Evolutionary conservation across 2,797 vertebrate genomes (phyloP).

Genomic region (Myotis pilosus): DNA sequence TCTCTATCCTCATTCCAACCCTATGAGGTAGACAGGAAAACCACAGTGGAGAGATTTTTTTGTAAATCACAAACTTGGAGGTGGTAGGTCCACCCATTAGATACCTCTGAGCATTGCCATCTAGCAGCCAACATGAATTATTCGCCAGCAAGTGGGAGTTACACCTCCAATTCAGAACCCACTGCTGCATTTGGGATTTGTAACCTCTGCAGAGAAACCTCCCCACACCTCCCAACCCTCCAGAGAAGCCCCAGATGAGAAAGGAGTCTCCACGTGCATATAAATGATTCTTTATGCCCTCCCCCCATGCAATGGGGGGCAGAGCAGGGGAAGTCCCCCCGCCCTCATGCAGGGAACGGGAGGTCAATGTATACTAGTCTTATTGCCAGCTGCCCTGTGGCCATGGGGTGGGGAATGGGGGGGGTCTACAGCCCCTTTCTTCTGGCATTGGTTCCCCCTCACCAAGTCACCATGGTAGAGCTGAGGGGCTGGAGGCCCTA

Average conservation of each 20-base stretch:
- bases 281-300: constrained; percentile 85
- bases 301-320: constrained; percentile 78
- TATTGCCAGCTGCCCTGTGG: constrained; percentile 92
- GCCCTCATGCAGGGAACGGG: constrained; percentile 92
- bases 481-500: constrained; percentile 67
- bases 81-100: constrained; percentile 35
- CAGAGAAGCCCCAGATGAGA: constrained; percentile 73
- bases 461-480: constrained; percentile 68
- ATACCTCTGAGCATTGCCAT: constrained; percentile 50
- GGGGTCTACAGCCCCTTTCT: constrained; percentile 72
- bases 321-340: constrained; percentile 75
- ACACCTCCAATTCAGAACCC: constrained; percentile 45
- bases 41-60: neutral
- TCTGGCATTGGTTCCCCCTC: constrained; percentile 75
- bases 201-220: constrained; percentile 53
- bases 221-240: constrained; percentile 44
- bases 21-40: constrained; percentile 70
- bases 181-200: constrained; percentile 53
- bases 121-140: constrained; percentile 60
- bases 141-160: constrained; percentile 63
- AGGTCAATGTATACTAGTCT: constrained; percentile 92
- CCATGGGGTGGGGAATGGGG: constrained; percentile 67
- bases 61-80: constrained; percentile 55
- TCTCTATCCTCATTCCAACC: constrained; percentile 54
- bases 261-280: constrained; percentile 82